Percentiles rank a stretch among this genome's conserved stretches.
These are phyloP conservation scores for Hypsibius dujardini DNA, from an alignment of 1,140 invertebrate species.

Conservation along the genomic window DNA sequence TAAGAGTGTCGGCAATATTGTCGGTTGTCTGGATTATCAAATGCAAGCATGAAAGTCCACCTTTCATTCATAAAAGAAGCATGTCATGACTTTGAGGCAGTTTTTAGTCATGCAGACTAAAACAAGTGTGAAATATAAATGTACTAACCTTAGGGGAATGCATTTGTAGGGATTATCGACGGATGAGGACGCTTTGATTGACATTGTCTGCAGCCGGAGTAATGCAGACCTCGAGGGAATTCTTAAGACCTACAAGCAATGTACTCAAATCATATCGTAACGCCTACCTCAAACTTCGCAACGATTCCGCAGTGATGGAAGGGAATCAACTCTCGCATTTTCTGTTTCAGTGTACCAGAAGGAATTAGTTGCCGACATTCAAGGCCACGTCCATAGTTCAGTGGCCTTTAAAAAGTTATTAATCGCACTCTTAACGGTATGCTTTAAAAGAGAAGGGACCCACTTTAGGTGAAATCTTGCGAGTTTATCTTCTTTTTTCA, in stretches of 20 bases:
- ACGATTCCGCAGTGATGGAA: too few species aligned
- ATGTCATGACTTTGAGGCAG: not conserved
- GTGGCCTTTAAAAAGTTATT: slow-evolving; percentile 2
- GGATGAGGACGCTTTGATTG: slow-evolving; percentile 30
- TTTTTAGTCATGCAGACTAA: too few species aligned
- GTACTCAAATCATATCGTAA: too few species aligned
- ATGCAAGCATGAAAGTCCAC: too few species aligned
- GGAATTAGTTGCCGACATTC: not conserved
- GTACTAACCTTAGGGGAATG: not conserved
- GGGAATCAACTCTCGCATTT: too few species aligned
- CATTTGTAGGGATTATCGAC: slow-evolving; percentile 27
- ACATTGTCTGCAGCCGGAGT: slow-evolving; percentile 31
- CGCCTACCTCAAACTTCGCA: too few species aligned
- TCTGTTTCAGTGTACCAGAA: not conserved
- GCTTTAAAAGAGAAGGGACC: too few species aligned
- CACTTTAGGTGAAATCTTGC: too few species aligned
- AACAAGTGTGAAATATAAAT: too few species aligned
- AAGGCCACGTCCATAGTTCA: not conserved
- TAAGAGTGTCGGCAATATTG: slow-evolving; percentile 18
- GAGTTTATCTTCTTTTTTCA: too few species aligned
- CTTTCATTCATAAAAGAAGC: not conserved
- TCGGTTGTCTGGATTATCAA: too few species aligned
- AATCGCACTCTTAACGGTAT: not conserved
- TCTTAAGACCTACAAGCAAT: slow-evolving; percentile 18
- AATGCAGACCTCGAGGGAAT: slow-evolving; percentile 28